A percentile compares a stretch with the other conserved stretches of the same genome.
Evolutionary conservation across 2,888 invertebrate species (phyloP).

Genomic region (Panorpa germanica): DNA sequence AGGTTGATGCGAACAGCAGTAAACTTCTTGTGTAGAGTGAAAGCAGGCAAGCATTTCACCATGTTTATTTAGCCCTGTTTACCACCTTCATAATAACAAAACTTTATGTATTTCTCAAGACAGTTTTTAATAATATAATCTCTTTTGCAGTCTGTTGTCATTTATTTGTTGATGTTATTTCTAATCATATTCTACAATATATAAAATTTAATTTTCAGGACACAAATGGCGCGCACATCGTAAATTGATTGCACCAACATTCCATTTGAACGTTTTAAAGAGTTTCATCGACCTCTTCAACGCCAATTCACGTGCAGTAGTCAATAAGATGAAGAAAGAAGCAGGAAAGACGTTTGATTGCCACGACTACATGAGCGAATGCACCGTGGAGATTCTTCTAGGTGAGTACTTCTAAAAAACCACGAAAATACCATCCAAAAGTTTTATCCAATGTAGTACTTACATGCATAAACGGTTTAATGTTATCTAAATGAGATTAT

Average conservation of each 20-base stretch:
- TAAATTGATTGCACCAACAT: constrained; percentile 72
- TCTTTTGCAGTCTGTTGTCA: neutral
- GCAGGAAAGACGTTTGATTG: constrained; percentile 49
- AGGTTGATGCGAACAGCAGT: too few relatives aligned
- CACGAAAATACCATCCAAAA: too few relatives aligned
- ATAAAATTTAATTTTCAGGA: constrained; percentile 33
- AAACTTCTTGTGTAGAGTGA: too few relatives aligned
- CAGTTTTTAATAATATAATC: neutral
- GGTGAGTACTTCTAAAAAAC: too few relatives aligned
- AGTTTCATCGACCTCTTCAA: constrained; percentile 75
- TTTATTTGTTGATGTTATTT: too few relatives aligned
- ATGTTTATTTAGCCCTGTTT: too few relatives aligned
- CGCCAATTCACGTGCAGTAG: constrained; percentile 57
- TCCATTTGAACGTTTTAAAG: constrained; percentile 73
- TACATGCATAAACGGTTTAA: too few relatives aligned
- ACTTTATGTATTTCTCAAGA: neutral
- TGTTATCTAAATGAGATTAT: too few relatives aligned
- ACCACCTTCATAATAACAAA: too few relatives aligned
- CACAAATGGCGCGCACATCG: constrained; percentile 73
- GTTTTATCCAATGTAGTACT: too few relatives aligned
- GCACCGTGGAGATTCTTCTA: constrained; percentile 63
- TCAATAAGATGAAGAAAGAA: constrained; percentile 51
- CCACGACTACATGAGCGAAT: constrained; percentile 71
- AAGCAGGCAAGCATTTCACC: too few relatives aligned
- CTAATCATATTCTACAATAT: too few relatives aligned